A percentile compares a stretch with the other conserved stretches of the same genome.
These are phyloP conservation scores for Porites evermanni DNA, from an alignment of 92 coral and sea anemone genomes.

Conservation along the genomic window DNA sequence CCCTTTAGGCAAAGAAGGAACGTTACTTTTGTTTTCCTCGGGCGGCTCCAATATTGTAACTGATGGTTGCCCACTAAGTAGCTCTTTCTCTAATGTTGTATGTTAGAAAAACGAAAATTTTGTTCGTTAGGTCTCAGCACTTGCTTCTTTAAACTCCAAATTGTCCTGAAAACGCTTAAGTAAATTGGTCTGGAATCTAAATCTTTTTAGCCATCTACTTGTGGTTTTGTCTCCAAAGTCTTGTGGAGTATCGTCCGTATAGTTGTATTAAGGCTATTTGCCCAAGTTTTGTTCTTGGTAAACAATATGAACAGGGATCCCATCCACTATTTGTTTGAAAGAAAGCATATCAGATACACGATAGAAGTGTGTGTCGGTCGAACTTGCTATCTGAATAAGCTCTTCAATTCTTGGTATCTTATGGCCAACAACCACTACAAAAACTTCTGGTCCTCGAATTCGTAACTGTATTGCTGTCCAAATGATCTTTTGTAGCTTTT, in stretches of 20 bases:
- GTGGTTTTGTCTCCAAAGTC: neutral
- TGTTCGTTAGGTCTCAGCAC: too few species aligned
- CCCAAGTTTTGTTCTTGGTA: slow-evolving; percentile 18
- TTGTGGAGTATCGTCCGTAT: neutral
- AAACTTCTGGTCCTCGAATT: slow-evolving; percentile 61
- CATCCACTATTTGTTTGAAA: slow-evolving; percentile 62
- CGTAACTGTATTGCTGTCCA: slow-evolving; percentile 58
- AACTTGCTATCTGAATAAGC: slow-evolving; percentile 72
- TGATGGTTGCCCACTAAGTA: too few species aligned
- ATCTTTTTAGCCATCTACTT: too few species aligned
- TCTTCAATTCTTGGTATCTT: slow-evolving; percentile 70
- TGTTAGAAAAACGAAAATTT: too few species aligned
- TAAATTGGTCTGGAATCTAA: too few species aligned
- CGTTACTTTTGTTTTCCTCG: too few species aligned
- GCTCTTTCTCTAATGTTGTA: too few species aligned
- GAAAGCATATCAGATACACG: slow-evolving; percentile 62
- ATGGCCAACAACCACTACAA: slow-evolving; percentile 79
- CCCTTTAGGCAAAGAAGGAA: too few species aligned
- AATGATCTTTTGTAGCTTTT: slow-evolving; percentile 25
- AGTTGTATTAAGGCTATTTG: neutral
- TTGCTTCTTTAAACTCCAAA: too few species aligned
- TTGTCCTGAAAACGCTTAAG: too few species aligned
- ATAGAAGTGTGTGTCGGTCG: slow-evolving; percentile 74
- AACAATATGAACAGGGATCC: slow-evolving; percentile 50
- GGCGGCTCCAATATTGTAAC: too few species aligned